phyloP scores from a whole-genome alignment of 2,888 invertebrate species.

The Watsonalla binaria region DNA sequence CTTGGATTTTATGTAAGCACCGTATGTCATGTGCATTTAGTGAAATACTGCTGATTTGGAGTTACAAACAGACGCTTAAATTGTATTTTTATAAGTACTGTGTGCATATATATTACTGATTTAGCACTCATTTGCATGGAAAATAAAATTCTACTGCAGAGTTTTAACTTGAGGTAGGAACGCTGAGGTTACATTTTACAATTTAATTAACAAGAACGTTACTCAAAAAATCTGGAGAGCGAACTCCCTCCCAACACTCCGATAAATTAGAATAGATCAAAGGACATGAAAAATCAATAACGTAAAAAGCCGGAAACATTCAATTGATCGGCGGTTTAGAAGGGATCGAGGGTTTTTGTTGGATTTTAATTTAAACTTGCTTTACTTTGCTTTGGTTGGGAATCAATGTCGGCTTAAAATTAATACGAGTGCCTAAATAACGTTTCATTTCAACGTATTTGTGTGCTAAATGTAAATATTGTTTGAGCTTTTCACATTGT shows the following conservation, averaged over 20 bases:
- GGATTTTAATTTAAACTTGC: slow-evolving; percentile 65
- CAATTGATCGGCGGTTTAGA: slow-evolving; percentile 54
- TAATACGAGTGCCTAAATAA: slow-evolving; percentile 6
- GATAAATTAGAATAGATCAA: slow-evolving; percentile 57
- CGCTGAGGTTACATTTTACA: background rate
- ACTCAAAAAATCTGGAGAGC: slow-evolving; percentile 1
- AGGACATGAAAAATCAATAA: slow-evolving; percentile 55
- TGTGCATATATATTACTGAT: too few species aligned
- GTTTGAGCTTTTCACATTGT: slow-evolving; percentile 32
- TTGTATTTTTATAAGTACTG: too few species aligned
- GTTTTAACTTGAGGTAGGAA: too few species aligned
- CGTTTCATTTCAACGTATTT: slow-evolving; percentile 3
- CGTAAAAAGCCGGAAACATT: slow-evolving; percentile 57
- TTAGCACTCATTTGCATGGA: too few species aligned
- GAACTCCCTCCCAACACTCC: slow-evolving; percentile 23
- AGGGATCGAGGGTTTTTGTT: slow-evolving; percentile 58
- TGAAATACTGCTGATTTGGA: too few species aligned
- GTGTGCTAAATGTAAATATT: slow-evolving; percentile 22
- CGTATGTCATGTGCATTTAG: too few species aligned
- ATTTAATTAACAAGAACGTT: background rate
- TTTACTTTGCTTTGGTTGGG: slow-evolving; percentile 33
- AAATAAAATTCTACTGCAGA: too few species aligned
- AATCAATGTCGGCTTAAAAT: slow-evolving; percentile 24
- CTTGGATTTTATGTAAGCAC: too few species aligned
- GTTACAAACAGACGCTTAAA: too few species aligned